Evolutionary conservation across 2,888 invertebrate species (phyloP).

Genomic region (Nomada fucata): DNA sequence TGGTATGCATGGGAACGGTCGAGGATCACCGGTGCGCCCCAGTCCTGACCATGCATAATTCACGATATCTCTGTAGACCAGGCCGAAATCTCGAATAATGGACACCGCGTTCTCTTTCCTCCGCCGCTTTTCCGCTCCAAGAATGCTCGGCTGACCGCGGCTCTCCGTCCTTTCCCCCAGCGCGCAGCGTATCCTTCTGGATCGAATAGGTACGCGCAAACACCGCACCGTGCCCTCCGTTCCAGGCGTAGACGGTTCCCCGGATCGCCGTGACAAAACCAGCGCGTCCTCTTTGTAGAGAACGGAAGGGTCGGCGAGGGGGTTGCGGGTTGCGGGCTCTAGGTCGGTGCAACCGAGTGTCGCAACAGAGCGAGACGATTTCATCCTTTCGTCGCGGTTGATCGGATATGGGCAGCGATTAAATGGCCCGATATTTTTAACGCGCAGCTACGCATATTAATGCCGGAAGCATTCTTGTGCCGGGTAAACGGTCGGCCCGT

Average conservation of each 20-base stretch:
- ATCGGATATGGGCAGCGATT: background rate
- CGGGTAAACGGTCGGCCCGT: conserved; percentile 30
- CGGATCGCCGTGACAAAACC: no score
- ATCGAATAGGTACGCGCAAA: no score
- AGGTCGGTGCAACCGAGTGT: background rate
- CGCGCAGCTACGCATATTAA: conserved; percentile 47
- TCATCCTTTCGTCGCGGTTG: conserved; percentile 15
- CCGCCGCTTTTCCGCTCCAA: conserved; percentile 41
- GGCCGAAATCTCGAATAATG: conserved; percentile 81
- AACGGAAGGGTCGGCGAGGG: no score
- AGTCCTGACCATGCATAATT: conserved; percentile 80
- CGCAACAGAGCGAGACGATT: background rate
- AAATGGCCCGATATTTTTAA: conserved; percentile 10
- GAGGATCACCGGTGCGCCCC: conserved; percentile 58
- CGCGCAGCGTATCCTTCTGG: background rate
- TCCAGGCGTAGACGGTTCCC: no score
- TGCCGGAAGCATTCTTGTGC: conserved; percentile 42
- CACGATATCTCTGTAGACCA: conserved; percentile 79
- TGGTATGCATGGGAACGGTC: conserved; percentile 75
- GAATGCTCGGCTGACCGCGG: background rate
- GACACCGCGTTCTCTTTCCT: conserved; percentile 34
- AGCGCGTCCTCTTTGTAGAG: no score
- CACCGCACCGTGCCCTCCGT: no score
- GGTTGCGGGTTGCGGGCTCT: background rate
- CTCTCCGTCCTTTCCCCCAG: background rate